Evolutionary conservation across 2,113 vertebrate species (phyloP).

Genomic region (Tupaia tana): DNA sequence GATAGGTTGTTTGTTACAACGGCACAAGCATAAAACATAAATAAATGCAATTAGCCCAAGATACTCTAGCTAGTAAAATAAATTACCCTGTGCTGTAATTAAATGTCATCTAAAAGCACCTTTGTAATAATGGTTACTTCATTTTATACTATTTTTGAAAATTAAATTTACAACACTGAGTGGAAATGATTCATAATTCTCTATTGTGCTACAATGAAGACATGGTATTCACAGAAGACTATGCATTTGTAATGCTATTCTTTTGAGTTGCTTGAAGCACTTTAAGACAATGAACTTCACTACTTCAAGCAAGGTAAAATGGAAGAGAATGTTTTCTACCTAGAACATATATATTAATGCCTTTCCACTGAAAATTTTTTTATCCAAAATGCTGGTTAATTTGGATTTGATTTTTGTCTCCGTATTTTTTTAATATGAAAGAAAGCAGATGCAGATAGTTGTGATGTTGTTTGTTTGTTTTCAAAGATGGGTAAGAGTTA

Average conservation of each 20-base stretch:
- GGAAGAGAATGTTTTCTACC: neutral
- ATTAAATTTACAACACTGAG: slow-evolving; percentile 68
- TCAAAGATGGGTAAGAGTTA: neutral
- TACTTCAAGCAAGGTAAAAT: slow-evolving; percentile 10
- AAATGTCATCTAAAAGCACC: slow-evolving; percentile 75
- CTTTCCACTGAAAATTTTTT: slow-evolving; percentile 27
- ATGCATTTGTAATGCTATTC: neutral
- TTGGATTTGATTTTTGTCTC: slow-evolving; percentile 30
- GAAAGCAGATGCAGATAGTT: neutral
- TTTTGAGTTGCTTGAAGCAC: slow-evolving; percentile 16
- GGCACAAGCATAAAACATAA: slow-evolving; percentile 57
- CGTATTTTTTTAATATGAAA: neutral
- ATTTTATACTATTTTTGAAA: slow-evolving; percentile 75
- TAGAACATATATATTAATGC: neutral
- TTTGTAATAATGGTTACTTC: slow-evolving; percentile 73
- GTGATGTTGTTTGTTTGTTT: neutral
- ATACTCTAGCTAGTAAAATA: slow-evolving; percentile 73
- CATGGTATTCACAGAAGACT: neutral
- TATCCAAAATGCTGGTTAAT: neutral
- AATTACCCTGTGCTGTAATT: slow-evolving; percentile 53
- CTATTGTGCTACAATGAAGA: slow-evolving; percentile 45
- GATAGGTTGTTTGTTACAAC: slow-evolving; percentile 48
- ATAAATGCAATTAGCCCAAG: slow-evolving; percentile 73
- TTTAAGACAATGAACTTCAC: slow-evolving; percentile 30
- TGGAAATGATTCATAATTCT: slow-evolving; percentile 72